Conservation (phyloP, 2,888 invertebrate species). For the Therioaphis trifolii region DNA sequence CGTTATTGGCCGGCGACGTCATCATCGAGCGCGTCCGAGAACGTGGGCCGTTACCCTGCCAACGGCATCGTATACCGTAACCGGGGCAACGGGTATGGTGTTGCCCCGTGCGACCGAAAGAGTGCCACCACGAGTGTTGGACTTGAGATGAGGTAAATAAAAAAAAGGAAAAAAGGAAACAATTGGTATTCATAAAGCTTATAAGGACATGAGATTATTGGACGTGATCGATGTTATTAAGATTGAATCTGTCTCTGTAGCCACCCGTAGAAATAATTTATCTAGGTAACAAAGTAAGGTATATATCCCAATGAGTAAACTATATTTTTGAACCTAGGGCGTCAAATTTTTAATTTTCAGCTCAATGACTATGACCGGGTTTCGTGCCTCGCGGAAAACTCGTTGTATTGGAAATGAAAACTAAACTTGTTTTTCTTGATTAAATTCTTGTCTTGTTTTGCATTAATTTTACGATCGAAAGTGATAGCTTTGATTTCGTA, state of each 20-base stretch:
- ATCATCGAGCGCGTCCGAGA: constrained; percentile 61
- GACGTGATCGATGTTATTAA: constrained; percentile 1
- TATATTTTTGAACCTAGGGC: background rate
- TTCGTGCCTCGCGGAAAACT: constrained; percentile 15
- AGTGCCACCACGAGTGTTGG: constrained; percentile 55
- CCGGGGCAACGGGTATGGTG: constrained; percentile 60
- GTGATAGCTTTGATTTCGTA: constrained; percentile 3
- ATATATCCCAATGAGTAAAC: background rate
- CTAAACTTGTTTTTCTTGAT: constrained; percentile 19
- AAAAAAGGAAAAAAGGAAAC: constrained; percentile 24
- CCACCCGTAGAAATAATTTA: background rate
- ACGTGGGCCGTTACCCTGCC: constrained; percentile 62
- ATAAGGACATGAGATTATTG: background rate
- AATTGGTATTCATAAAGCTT: constrained; percentile 19
- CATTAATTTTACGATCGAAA: background rate
- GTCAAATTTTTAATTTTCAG: constrained; percentile 24
- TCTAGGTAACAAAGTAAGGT: background rate
- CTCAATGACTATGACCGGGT: constrained; percentile 32
- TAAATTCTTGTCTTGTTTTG: background rate
- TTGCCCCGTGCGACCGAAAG: constrained; percentile 60
- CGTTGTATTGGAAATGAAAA: constrained; percentile 29
- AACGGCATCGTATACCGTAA: constrained; percentile 63
- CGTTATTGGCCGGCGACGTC: constrained; percentile 56
- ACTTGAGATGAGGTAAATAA: constrained; percentile 40
- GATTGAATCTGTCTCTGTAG: background rate